These are phyloP conservation scores for Ctenomys sociabilis DNA, from an alignment of 2,113 vertebrate species.

Conservation along the genomic window DNA sequence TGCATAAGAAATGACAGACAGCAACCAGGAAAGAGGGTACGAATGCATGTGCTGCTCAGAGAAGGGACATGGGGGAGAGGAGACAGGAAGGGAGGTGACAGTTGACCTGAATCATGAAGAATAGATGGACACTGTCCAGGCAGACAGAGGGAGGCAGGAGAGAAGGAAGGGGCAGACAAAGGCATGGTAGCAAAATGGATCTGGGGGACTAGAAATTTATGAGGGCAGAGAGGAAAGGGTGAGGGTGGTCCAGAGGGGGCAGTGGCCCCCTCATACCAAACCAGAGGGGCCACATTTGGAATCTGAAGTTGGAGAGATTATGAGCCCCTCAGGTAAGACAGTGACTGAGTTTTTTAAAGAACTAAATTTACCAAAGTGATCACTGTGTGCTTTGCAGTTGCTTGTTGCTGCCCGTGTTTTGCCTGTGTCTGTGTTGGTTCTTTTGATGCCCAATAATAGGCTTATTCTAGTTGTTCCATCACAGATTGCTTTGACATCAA, in stretches of 20 bases:
- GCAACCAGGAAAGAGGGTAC: too few relatives aligned
- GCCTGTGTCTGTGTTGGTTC: neutral
- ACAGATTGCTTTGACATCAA: neutral
- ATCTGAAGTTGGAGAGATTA: neutral
- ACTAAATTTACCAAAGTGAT: neutral
- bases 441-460: neutral
- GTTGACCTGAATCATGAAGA: neutral
- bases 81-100: neutral
- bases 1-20: neutral
- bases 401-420: neutral
- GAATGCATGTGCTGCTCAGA: neutral
- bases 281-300: neutral
- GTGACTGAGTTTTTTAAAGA: neutral
- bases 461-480: neutral
- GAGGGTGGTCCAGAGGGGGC: neutral
- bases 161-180: neutral
- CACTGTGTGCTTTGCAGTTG: neutral
- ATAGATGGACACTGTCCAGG: neutral
- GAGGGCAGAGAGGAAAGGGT: neutral
- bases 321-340: neutral
- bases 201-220: neutral
- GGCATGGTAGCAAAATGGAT: neutral
- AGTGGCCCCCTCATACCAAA: neutral
- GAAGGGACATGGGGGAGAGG: neutral
- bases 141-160: neutral